phyloP scores from a whole-genome alignment of 2,797 vertebrate genomes.

The Halcyon badia region DNA sequence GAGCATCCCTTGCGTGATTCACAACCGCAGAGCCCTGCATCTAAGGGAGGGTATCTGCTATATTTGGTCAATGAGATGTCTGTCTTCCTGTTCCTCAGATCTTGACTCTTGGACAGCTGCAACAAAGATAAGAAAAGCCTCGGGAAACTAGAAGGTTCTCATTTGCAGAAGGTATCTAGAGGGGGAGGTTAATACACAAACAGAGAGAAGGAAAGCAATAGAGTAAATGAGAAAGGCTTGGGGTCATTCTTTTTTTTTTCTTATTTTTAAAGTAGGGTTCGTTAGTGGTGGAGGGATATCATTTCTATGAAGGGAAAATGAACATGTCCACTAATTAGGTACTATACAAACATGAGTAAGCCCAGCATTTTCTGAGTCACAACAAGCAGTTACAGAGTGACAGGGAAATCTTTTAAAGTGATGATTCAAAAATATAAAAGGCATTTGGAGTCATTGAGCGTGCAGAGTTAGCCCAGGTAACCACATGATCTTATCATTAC shows the following conservation, averaged over 20 bases:
- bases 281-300: slow-evolving; percentile 13
- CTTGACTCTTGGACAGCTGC: slow-evolving; percentile 54
- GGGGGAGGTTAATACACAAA: slow-evolving; percentile 58
- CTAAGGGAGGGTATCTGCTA: neutral
- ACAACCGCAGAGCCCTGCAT: neutral
- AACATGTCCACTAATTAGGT: slow-evolving; percentile 64
- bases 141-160: slow-evolving; percentile 50
- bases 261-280: slow-evolving; percentile 38
- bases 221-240: slow-evolving; percentile 58
- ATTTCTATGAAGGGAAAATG: slow-evolving; percentile 39
- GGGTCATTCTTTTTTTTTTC: neutral
- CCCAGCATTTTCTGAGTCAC: slow-evolving; percentile 67
- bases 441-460: slow-evolving; percentile 69
- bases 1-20: neutral
- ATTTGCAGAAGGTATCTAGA: slow-evolving; percentile 50
- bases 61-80: slow-evolving; percentile 31
- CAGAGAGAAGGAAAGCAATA: slow-evolving; percentile 31
- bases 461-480: slow-evolving; percentile 74
- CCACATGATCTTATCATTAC: slow-evolving; percentile 75
- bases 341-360: slow-evolving; percentile 37
- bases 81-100: slow-evolving; percentile 64
- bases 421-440: slow-evolving; percentile 73
- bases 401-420: slow-evolving; percentile 64
- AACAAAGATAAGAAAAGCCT: slow-evolving; percentile 61
- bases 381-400: slow-evolving; percentile 59